Evolutionary conservation across 2,888 invertebrate species (phyloP).

Genomic region (Automeris io): DNA sequence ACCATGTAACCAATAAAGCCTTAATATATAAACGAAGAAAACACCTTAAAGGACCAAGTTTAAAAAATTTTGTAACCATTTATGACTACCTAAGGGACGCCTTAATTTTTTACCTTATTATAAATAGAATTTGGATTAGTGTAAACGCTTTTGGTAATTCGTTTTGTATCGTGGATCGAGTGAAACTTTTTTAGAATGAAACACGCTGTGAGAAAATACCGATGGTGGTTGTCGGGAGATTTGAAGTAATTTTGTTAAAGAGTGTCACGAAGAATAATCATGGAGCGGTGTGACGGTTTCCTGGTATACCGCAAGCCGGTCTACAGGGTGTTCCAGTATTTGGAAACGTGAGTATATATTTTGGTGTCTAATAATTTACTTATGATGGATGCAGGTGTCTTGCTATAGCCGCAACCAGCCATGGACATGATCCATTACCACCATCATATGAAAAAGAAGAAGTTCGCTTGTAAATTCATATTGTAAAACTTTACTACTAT

Average conservation of each 20-base stretch:
- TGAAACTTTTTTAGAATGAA: slow-evolving; percentile 19
- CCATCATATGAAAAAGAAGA: no score
- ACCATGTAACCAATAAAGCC: slow-evolving; percentile 53
- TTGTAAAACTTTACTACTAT: no score
- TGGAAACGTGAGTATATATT: slow-evolving; percentile 84
- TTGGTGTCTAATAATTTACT: no score
- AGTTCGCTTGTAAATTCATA: no score
- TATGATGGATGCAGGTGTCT: neutral
- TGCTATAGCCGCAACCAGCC: neutral
- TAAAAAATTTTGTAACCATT: slow-evolving; percentile 53
- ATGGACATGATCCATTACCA: neutral
- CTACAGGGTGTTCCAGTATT: slow-evolving; percentile 88
- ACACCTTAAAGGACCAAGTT: slow-evolving; percentile 65
- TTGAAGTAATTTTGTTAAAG: slow-evolving; percentile 25
- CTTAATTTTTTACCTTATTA: slow-evolving; percentile 55
- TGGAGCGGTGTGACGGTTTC: slow-evolving; percentile 88
- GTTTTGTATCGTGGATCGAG: slow-evolving; percentile 13
- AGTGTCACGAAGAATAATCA: slow-evolving; percentile 50
- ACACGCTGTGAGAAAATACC: slow-evolving; percentile 10
- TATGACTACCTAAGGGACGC: slow-evolving; percentile 47
- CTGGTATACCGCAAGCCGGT: slow-evolving; percentile 88
- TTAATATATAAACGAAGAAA: slow-evolving; percentile 44
- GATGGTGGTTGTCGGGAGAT: slow-evolving; percentile 29
- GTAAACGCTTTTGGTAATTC: slow-evolving; percentile 16
- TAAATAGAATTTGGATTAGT: slow-evolving; percentile 16